Base-by-base conservation (phyloP, 2,113 vertebrate genomes). In the Lates calcarifer region DNA sequence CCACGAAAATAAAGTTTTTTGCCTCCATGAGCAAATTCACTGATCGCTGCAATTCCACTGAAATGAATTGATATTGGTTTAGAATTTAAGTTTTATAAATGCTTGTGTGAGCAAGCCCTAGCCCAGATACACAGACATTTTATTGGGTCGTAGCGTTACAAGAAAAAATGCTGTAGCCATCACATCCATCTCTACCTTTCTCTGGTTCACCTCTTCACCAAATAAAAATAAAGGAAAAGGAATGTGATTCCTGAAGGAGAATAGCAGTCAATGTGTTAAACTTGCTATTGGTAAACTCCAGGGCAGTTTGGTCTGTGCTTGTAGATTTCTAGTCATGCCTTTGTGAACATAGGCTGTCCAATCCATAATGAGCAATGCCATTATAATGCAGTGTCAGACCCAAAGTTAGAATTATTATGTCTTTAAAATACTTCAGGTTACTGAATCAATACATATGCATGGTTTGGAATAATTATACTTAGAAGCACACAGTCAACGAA, bases 241-340 rank as follows among this genome's bases (percentile, higher is more conserved):
- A 77, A 51, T 66, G n/a, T 62, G 9, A 37, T 26, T 58, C 47
- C 6, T 55, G 8, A 15, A n/a, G 26, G 31, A 69, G 35, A 79
- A 73, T 9, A 72, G 17, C 45, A 29, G 5, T 70, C 43, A 69
- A 60, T 57, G 56, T 58, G 29, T 43, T 66, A 53, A 29, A 61
- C 39, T n/a, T 77, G 70, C 22, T 53, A 20, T 56, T 49, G 41
- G 35, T 65, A 22, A 74, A 63, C 77, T 65, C 31, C 28, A 56
- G 64, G 73, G 57, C 39, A n/a, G 28, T 33, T 43, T 45, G 22
- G 24, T 67, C 24, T 68, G 26, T 61, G 70, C 51, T 33, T 20
- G 8, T 1, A 14, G 24, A 49, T 51, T 31, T 31, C 35, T 18
- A 26, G n/a, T 28, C 13, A 0, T 53, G 17, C 26, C 37, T 49